Base-by-base conservation (phyloP, 2,888 invertebrate genomes). In the Chaitophorus viminalis region DNA sequence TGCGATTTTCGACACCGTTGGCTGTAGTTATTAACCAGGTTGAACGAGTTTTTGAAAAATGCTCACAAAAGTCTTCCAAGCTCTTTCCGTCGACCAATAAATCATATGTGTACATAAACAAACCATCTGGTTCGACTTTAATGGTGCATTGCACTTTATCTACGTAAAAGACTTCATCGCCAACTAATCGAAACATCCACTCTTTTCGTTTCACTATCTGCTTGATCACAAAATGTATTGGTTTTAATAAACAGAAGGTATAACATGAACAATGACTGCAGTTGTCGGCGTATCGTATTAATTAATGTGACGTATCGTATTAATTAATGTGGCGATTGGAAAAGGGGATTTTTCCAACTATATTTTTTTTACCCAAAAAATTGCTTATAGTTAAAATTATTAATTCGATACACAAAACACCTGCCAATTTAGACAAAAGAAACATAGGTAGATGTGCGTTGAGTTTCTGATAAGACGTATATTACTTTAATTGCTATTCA, bases 181-280 rank as follows among this genome's bases (percentile, higher is more conserved):
- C 98, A 0, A 98, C 97, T 77, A 98, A 91, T 90, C 96, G 96
- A 91, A 98, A 98, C 96, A 98, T 96, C 96, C 97, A 98, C 89
- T 98, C 97, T 89, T 94, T 93, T 29, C 94, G 93, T 21, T 95
- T 65, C 46, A 84, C 65, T 68, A 84, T 68, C 84, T 84, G 17
- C 46, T 33, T 36, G 18, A 65, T 36, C 6, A 68, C 46, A 54
- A 46, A 70, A 46, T 46, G 90, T 6, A 95, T 29, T 46, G 11
- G 14, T 8, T 3, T 39, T 39, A 39, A 39, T 39, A 5, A 39
- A 39, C 39, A 39, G 11, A 39, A 39, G 3, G 8, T 39, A 39
- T 3, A 11, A 39, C 6, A 6, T 0, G 6, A 39, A 9, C 39
- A 39, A 39, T 39, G 8, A 8, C 8, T 9, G 39, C 1, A 39